phyloP scores from a whole-genome alignment of 2,113 vertebrate species.

The Vidua chalybeata region DNA sequence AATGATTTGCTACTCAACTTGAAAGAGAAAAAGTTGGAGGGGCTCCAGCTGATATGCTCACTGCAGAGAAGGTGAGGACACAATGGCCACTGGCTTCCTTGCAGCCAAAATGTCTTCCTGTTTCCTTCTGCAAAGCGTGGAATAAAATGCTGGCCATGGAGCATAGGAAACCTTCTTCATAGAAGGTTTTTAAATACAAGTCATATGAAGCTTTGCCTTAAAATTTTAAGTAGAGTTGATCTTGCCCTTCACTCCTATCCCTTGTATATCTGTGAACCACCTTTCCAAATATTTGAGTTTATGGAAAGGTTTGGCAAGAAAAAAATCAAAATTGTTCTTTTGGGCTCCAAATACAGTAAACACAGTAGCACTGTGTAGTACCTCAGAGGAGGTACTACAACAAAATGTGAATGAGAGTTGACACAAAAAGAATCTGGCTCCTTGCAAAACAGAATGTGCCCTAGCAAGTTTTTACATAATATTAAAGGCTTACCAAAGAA shows the following conservation, averaged over 20 bases:
- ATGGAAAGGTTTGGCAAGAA: background rate
- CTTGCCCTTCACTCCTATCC: background rate
- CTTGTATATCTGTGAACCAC: background rate
- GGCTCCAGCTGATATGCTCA: background rate
- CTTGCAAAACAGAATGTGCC: slow-evolving; percentile 37
- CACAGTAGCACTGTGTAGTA: background rate
- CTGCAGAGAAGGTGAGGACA: background rate
- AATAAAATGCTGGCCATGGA: background rate
- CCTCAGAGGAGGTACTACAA: background rate
- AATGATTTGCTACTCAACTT: background rate
- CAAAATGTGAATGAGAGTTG: background rate
- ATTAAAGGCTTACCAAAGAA: background rate
- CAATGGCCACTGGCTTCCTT: background rate
- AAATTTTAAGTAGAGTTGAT: background rate
- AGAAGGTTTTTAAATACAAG: background rate
- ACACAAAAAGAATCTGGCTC: background rate
- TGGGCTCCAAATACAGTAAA: background rate
- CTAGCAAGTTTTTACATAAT: slow-evolving; percentile 28
- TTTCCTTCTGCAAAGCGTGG: background rate
- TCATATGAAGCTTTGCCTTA: background rate
- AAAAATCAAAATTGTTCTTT: background rate
- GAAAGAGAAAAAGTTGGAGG: background rate
- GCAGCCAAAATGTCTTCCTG: background rate
- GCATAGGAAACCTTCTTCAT: background rate
- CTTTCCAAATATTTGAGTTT: background rate